Evolutionary conservation across 1,140 invertebrate genomes (phyloP), one percentile per base, ranked within the genome.

Genomic region (Drosophila jambulina): DNA sequence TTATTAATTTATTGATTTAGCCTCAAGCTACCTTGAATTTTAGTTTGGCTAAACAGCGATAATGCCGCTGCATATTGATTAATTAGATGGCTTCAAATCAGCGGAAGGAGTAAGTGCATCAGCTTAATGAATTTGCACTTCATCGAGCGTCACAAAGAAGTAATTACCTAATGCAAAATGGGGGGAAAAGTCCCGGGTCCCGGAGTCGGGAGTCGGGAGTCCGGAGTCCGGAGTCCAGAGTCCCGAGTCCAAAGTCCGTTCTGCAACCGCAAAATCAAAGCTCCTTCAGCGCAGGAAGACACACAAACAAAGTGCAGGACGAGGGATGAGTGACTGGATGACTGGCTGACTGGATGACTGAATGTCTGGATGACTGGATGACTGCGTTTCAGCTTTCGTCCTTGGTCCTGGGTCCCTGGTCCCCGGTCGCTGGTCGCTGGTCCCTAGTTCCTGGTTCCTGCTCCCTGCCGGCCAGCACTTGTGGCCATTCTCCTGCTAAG

Each of bases 71-170:
- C n/a, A 43, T 69, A 53, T 69, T 69, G 67, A 69, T 69, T 69
- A 69, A 69, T 69, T 68, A 61, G 21, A 58, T 61, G 27, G 48
- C 21, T 62, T 48, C 23, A 12, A 36, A 19, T 32, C n/a, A 36
- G 45, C 10, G 40, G 29, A n/a, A 9, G 29, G 25, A 13, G 27
- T 19, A 29, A 62, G 65, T 83, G 71, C 83, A 88, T 69, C 77
- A 88, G 71, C 86, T 51, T 74, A 88, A 88, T 88, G 84, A 84
- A 80, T 84, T 78, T 88, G 80, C 84, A 87, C 80, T 87, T 88
- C 77, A 67, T 71, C 80, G 71, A 51, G 57, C 51, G 51, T 53
- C 84, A 88, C 84, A 87, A 84, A 80, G 85, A 77, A 88, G 84
- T 87, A 87, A 87, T 87, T 87, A 87, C 84, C 86, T 87, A 87